Percentiles rank a stretch among this genome's conserved stretches.
Conservation (phyloP, 2,888 invertebrate species). For the Ectemnius lituratus region DNA sequence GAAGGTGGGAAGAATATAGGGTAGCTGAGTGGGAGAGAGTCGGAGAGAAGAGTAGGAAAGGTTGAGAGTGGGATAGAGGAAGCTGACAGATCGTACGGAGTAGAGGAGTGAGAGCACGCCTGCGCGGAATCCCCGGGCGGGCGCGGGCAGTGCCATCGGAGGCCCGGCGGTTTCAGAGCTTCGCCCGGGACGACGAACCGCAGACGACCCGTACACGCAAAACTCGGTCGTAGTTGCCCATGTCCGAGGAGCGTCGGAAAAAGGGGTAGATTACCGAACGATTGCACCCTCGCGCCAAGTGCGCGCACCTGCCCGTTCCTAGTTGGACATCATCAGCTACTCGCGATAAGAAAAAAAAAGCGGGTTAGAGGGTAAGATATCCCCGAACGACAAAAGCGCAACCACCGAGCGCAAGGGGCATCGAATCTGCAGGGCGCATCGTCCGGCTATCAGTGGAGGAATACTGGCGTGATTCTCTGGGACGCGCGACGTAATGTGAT, state of each 20-base stretch:
- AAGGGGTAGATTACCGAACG: slow-evolving; percentile 31
- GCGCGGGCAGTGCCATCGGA: slow-evolving; percentile 77
- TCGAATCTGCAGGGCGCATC: too few species aligned
- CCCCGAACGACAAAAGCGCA: background rate
- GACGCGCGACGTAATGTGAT: slow-evolving; percentile 42
- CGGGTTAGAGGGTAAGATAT: slow-evolving; percentile 5
- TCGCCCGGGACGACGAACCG: slow-evolving; percentile 77
- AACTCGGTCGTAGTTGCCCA: slow-evolving; percentile 60
- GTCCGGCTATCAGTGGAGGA: too few species aligned
- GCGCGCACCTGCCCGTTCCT: slow-evolving; percentile 13
- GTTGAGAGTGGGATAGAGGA: slow-evolving; percentile 55
- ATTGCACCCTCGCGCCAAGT: slow-evolving; percentile 24
- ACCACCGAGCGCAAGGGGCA: background rate
- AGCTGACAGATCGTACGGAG: slow-evolving; percentile 68
- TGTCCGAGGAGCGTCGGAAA: slow-evolving; percentile 40
- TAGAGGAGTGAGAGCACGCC: slow-evolving; percentile 73
- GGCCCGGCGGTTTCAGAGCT: slow-evolving; percentile 78
- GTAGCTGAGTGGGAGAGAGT: slow-evolving; percentile 38
- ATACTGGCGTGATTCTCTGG: background rate
- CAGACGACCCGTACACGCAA: slow-evolving; percentile 65
- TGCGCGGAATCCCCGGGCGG: slow-evolving; percentile 77
- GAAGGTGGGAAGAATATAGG: slow-evolving; percentile 43
- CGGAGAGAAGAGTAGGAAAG: slow-evolving; percentile 64
- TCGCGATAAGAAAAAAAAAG: slow-evolving; percentile 1
- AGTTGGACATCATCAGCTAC: background rate